These are phyloP conservation scores for Gonioctena quinquepunctata DNA, from an alignment of 1,140 invertebrate genomes.

Conservation along the genomic window DNA sequence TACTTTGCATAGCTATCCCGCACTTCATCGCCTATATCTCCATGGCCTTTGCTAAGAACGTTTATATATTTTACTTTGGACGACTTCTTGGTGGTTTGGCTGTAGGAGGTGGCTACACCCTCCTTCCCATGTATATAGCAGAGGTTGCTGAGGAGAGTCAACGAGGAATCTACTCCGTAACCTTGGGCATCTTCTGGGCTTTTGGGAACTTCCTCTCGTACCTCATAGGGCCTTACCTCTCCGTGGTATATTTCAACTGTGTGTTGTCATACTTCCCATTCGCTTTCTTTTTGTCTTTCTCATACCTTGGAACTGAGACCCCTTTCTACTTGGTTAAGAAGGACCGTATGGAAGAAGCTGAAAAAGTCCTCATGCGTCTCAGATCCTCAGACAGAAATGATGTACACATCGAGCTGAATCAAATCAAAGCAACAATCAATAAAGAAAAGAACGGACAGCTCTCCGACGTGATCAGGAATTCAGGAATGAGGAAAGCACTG, in stretches of 20 bases:
- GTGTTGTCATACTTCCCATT: slow-evolving; percentile 56
- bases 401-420: slow-evolving; percentile 63
- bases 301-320: slow-evolving; percentile 67
- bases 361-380: slow-evolving; percentile 65
- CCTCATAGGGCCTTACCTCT: slow-evolving; percentile 35
- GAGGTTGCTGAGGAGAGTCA: slow-evolving; percentile 70
- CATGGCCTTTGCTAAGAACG: slow-evolving; percentile 60
- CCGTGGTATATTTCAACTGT: slow-evolving; percentile 57
- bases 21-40: slow-evolving; percentile 68
- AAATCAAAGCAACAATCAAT: slow-evolving; percentile 28
- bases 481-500: slow-evolving; percentile 66
- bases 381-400: slow-evolving; percentile 57
- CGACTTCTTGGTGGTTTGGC: slow-evolving; percentile 65
- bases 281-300: slow-evolving; percentile 59
- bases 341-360: slow-evolving; percentile 64
- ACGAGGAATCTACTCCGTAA: slow-evolving; percentile 58
- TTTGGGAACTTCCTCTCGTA: slow-evolving; percentile 39
- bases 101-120: slow-evolving; percentile 67
- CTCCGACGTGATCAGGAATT: slow-evolving; percentile 53
- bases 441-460: slow-evolving; percentile 15
- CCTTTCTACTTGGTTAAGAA: slow-evolving; percentile 71
- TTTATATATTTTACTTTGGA: slow-evolving; percentile 59
- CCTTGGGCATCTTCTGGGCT: slow-evolving; percentile 31
- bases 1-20: slow-evolving; percentile 57
- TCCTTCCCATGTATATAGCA: slow-evolving; percentile 67